phyloP scores from a whole-genome alignment of 2,797 vertebrate species.

The Sebastes miniatus region DNA sequence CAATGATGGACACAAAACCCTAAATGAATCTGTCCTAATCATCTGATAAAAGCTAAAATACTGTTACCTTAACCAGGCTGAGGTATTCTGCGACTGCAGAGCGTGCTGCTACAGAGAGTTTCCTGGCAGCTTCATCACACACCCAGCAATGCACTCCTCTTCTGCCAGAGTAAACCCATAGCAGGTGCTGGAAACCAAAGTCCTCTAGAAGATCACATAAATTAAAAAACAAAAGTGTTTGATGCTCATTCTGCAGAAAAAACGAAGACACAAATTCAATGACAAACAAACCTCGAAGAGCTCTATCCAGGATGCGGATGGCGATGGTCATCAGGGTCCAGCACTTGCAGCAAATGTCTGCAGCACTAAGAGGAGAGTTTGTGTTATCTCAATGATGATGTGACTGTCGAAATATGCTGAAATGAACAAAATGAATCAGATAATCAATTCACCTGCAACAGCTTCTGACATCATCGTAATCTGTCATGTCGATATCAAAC shows the following conservation, averaged over 20 bases:
- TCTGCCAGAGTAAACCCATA: conserved; percentile 97
- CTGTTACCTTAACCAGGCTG: conserved; percentile 89
- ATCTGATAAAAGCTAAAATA: neutral
- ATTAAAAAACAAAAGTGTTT: neutral
- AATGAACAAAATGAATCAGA: neutral
- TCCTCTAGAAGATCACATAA: conserved; percentile 82
- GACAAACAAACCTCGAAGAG: conserved; percentile 84
- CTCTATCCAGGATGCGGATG: conserved; percentile 88
- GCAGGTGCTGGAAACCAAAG: conserved; percentile 91
- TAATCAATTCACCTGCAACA: conserved; percentile 89
- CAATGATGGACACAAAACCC: neutral
- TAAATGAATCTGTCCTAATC: neutral
- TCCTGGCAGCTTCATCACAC: conserved; percentile 92
- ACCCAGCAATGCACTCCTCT: conserved; percentile 99
- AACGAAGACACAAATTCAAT: neutral
- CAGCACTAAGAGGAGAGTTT: conserved; percentile 82
- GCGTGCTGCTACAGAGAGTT: conserved; percentile 88
- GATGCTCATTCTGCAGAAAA: neutral
- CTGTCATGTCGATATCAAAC: conserved; percentile 98
- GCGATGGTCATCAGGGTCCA: conserved; percentile 98
- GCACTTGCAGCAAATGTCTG: conserved; percentile 94
- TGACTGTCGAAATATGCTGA: neutral
- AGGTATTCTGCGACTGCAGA: conserved; percentile 95
- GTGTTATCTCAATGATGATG: neutral
- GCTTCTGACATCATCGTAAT: conserved; percentile 94